Evolutionary conservation across 2,113 vertebrate species (phyloP).

Genomic region (Oreochromis aureus): DNA sequence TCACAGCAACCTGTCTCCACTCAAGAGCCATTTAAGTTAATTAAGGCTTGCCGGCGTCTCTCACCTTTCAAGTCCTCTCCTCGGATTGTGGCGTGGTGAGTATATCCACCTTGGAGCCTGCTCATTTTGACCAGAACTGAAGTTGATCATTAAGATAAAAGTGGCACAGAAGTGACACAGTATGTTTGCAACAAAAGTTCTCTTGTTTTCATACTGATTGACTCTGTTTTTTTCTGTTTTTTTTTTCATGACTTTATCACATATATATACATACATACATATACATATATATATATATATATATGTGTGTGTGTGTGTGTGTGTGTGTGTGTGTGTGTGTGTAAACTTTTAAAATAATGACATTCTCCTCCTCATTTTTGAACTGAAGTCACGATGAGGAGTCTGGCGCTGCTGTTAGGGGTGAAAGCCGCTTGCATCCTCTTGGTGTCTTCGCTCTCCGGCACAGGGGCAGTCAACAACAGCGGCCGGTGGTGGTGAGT

Average conservation of each 20-base stretch:
- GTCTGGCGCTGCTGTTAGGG: conserved; percentile 78
- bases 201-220: not conserved
- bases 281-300: not conserved
- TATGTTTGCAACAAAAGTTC: not conserved
- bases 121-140: not conserved
- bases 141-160: not conserved
- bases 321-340: too few relatives aligned
- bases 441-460: conserved; percentile 83
- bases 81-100: conserved; percentile 63
- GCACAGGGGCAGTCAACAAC: conserved; percentile 86
- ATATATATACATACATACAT: not conserved
- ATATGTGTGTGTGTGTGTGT: too few relatives aligned
- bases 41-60: conserved; percentile 21
- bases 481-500: conserved; percentile 91
- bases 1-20: conserved; percentile 58
- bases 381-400: conserved; percentile 67
- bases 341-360: not conserved
- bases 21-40: conserved; percentile 42
- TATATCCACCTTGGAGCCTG: not conserved
- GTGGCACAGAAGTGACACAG: not conserved
- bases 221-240: too few relatives aligned
- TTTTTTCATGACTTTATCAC: not conserved
- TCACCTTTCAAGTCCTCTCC: conserved; percentile 24
- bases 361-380: not conserved
- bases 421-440: conserved; percentile 84